Conservation (phyloP, 2,113 vertebrate genomes). For the Psammodynastes pulverulentus region DNA sequence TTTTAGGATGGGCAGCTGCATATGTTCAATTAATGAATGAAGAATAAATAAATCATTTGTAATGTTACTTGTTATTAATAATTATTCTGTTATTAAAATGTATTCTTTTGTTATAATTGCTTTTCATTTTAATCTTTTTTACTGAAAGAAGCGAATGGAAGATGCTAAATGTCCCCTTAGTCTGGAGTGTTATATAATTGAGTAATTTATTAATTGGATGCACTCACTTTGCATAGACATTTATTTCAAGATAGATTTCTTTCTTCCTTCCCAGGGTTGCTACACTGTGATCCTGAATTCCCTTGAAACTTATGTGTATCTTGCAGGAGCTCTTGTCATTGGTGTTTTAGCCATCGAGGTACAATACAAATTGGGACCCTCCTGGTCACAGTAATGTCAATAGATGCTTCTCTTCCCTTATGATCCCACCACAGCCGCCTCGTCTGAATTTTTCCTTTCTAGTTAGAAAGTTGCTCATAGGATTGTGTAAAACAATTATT, state of each 20-base stretch:
- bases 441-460: neutral
- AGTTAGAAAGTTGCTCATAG: neutral
- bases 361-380: neutral
- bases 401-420: neutral
- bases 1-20: neutral
- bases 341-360: constrained; percentile 90
- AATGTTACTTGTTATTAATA: neutral
- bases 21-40: neutral
- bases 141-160: neutral
- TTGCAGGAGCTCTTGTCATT: constrained; percentile 87
- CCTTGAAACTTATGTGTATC: constrained; percentile 88
- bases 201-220: neutral
- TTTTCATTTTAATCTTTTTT: neutral
- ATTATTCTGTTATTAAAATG: neutral
- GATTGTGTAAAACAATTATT: neutral
- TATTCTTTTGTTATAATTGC: neutral
- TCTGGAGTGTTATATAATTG: neutral
- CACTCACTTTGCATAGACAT: neutral
- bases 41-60: neutral
- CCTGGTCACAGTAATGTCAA: neutral
- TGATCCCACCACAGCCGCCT: neutral
- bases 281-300: constrained; percentile 87
- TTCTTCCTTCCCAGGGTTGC: constrained; percentile 76
- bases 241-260: neutral
- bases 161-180: neutral